A percentile compares a stretch with the other conserved stretches of the same genome.
phyloP scores from a whole-genome alignment of 2,113 vertebrate species.

The Myanophis thanlyinensis region DNA sequence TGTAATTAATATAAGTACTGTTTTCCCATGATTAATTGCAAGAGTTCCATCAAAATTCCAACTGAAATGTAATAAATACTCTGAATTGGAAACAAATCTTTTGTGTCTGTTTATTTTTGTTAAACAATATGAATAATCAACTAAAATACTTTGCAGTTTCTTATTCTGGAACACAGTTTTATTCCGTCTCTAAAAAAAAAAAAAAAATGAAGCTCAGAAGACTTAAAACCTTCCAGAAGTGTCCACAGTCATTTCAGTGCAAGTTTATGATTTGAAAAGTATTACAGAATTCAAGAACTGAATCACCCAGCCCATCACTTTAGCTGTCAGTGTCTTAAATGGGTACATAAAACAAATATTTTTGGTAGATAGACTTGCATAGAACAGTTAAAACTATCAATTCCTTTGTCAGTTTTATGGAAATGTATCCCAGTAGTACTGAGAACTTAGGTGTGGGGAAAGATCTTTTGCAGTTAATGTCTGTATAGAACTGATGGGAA shows the following conservation, averaged over 20 bases:
- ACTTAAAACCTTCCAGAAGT: conserved; percentile 26
- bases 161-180: conserved; percentile 33
- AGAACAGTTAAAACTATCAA: conserved; percentile 18
- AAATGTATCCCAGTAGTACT: conserved; percentile 16
- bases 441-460: background rate
- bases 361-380: conserved; percentile 2
- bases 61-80: conserved; percentile 9
- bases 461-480: conserved; percentile 1
- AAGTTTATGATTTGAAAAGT: conserved; percentile 52
- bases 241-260: conserved; percentile 22
- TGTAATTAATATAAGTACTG: conserved; percentile 18
- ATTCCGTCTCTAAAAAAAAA: background rate
- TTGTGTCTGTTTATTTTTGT: conserved; percentile 32
- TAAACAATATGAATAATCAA: conserved; percentile 25
- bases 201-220: conserved; percentile 27
- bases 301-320: conserved; percentile 27
- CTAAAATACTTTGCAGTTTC: conserved; percentile 27
- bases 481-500: background rate
- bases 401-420: conserved; percentile 35
- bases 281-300: conserved; percentile 26
- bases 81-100: conserved; percentile 17
- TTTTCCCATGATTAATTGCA: conserved; percentile 5
- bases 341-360: conserved; percentile 39
- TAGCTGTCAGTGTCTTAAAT: conserved; percentile 38
- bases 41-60: background rate